Evolutionary conservation across 1,140 invertebrate species (phyloP).

Genomic region (Bombus confusus): DNA sequence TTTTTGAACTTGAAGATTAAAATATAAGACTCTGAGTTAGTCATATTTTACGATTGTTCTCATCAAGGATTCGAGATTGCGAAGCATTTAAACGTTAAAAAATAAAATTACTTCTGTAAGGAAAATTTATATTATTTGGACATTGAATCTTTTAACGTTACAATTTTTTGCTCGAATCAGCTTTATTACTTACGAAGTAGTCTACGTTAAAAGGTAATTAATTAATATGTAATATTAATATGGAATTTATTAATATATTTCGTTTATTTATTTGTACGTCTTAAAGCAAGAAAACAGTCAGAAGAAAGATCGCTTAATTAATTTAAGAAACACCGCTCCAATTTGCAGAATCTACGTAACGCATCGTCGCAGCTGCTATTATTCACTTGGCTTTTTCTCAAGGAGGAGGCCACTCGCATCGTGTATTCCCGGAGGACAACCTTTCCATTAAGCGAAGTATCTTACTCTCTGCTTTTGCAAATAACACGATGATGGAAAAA

Average conservation of each 20-base stretch:
- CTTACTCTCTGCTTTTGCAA: slow-evolving; percentile 52
- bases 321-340: not conserved
- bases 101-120: not conserved
- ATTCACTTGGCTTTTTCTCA: slow-evolving; percentile 23
- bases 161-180: no score
- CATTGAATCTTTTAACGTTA: not conserved
- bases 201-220: no score
- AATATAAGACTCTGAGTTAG: no score
- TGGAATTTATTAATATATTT: no score
- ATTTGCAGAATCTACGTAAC: not conserved
- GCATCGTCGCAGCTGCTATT: slow-evolving; percentile 9
- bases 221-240: no score
- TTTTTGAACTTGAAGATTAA: no score
- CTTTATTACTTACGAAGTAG: no score
- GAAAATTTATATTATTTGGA: not conserved
- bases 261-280: no score
- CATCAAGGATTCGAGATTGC: no score
- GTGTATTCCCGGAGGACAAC: slow-evolving; percentile 34
- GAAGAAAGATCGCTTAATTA: not conserved
- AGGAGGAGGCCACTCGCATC: slow-evolving; percentile 45
- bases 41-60: no score
- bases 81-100: no score
- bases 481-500: slow-evolving; percentile 57
- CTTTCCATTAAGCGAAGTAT: slow-evolving; percentile 53
- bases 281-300: not conserved